Conservation (phyloP, 1,140 invertebrate species). For the Papilio glaucus region DNA sequence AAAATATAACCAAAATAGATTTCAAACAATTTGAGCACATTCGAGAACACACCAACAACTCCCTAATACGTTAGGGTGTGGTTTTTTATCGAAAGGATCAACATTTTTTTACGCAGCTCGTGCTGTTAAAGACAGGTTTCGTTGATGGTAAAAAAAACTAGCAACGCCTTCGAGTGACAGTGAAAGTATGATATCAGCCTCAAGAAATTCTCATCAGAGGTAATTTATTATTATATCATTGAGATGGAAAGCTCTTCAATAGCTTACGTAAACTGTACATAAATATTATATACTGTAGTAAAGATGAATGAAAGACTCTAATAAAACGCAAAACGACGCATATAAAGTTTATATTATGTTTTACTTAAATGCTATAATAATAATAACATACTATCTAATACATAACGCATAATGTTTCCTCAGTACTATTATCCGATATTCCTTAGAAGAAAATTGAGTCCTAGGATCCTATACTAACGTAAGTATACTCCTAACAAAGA, state of each 20-base stretch:
- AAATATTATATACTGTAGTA: no score
- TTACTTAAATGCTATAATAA: no score
- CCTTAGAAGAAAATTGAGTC: no score
- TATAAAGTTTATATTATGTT: no score
- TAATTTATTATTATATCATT: conserved; percentile 4
- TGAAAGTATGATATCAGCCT: conserved; percentile 14
- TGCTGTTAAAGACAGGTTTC: conserved; percentile 11
- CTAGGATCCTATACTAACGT: no score
- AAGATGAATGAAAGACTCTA: no score
- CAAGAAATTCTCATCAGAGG: background rate
- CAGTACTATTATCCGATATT: no score
- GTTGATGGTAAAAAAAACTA: conserved; percentile 2
- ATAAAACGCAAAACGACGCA: no score
- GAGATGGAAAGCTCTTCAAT: conserved; percentile 1
- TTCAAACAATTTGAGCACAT: background rate
- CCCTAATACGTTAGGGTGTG: conserved; percentile 10
- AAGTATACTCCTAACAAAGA: no score
- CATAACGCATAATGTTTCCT: no score
- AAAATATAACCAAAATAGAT: background rate
- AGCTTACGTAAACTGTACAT: background rate
- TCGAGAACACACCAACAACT: background rate
- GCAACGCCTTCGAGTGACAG: background rate
- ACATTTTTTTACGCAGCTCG: conserved; percentile 1
- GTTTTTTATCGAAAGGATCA: conserved; percentile 13
- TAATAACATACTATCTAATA: no score